Base-by-base conservation (phyloP, 2,888 invertebrate genomes). In the Plusia festucae region DNA sequence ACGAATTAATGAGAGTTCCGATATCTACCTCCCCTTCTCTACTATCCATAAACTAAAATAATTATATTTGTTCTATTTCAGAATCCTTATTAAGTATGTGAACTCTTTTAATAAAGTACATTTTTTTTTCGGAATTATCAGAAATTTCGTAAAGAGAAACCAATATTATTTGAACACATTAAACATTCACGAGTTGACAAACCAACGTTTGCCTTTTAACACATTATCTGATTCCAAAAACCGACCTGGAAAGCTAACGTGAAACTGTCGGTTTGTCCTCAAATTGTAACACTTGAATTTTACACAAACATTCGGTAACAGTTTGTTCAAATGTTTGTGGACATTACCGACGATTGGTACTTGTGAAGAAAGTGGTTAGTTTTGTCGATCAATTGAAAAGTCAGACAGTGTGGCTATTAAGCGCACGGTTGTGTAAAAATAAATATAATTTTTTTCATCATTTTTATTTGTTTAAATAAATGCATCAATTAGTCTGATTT, bases 271-370 rank as follows among this genome's bases (percentile, higher is more conserved):
- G 15, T 46, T 61, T 69, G 62, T 24, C 27, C 49, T 24, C 54
- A 34, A 69, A 71, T 49, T 34, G 34, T 73, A 53, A 56, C 20
- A 60, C 70, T 51, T 40, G 51, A 16, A 52, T 52, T 52, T 52
- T 56, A 72, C 56, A 51, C 44, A 72, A 49, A 73, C 72, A 65
- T 71, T 76, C 53, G 56, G 44, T 53, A 66, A 62, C 49, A 62
- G 66, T 59, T 53, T 56, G 67, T 58, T 40, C 67, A 70, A 73
- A 73, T 16, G 27, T 70, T 64, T 60, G 56, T 24, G 9, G 52
- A 24, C 57, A 66, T 60, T 30, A 27, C 54, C 58, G 70, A 70
- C 81, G 83, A 84, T 84, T 84, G 79, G 80, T 86, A 79, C 81
- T 65, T 58, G 63, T 82, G 82, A 82, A 68, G 59, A 58, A 49